Conservation (phyloP, 2,113 vertebrate genomes). For the Stegastes partitus region DNA sequence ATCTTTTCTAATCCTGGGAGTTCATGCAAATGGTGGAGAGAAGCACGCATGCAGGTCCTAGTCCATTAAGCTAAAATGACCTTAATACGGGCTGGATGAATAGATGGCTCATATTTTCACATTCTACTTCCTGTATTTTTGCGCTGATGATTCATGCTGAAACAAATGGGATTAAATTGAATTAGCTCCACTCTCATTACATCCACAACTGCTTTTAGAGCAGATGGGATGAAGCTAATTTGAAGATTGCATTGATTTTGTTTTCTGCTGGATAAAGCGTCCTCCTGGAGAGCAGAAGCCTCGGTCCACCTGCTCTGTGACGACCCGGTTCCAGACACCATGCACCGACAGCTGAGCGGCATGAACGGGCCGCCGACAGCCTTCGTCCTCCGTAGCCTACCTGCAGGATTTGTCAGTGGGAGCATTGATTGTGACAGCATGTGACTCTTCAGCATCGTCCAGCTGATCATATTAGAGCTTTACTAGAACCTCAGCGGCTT, state of each 20-base stretch:
- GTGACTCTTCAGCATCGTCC: conserved; percentile 1
- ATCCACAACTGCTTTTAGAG: conserved; percentile 36
- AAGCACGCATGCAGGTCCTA: neutral
- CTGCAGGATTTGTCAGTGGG: conserved; percentile 3
- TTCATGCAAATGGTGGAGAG: conserved; percentile 13
- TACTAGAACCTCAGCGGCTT: neutral
- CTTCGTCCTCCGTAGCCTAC: conserved; percentile 1
- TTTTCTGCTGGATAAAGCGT: conserved; percentile 14
- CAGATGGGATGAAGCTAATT: conserved; percentile 49
- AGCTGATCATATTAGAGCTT: neutral
- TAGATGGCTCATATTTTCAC: conserved; percentile 29
- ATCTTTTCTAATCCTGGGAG: conserved; percentile 15
- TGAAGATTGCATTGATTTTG: conserved; percentile 48
- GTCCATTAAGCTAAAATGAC: conserved; percentile 31
- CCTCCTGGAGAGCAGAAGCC: conserved; percentile 19
- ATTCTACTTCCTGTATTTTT: conserved; percentile 32
- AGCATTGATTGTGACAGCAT: neutral
- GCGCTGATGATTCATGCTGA: conserved; percentile 34
- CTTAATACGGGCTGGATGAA: conserved; percentile 32
- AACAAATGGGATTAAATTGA: conserved; percentile 23
- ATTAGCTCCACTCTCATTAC: conserved; percentile 26
- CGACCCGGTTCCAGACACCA: conserved; percentile 23
- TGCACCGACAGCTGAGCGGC: conserved; percentile 26
- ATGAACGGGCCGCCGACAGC: conserved; percentile 18
- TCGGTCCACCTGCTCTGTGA: conserved; percentile 18